These are phyloP conservation scores for Oreotrochilus melanogaster DNA, from an alignment of 2,113 vertebrate genomes.

Conservation along the genomic window DNA sequence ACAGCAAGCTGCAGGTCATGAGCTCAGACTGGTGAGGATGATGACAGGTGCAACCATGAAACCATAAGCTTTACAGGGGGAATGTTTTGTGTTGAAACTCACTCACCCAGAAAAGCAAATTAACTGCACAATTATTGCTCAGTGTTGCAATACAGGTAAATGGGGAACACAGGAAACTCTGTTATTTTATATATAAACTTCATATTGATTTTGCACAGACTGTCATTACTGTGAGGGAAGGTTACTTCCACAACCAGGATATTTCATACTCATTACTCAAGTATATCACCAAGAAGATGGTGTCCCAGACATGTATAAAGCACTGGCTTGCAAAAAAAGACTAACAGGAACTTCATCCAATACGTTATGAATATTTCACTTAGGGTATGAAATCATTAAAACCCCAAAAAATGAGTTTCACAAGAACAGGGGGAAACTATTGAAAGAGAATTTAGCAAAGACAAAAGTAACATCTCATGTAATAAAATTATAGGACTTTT, in stretches of 20 bases:
- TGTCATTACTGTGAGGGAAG: not conserved
- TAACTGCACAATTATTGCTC: not conserved
- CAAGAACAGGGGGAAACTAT: not conserved
- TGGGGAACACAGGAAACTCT: not conserved
- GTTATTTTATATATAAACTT: not conserved
- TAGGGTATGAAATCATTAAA: not conserved
- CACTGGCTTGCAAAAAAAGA: not conserved
- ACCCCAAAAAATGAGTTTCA: not conserved
- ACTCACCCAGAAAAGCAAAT: not conserved
- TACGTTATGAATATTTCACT: not conserved
- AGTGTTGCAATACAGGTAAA: not conserved
- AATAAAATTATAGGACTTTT: not conserved
- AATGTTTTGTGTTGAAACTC: not conserved
- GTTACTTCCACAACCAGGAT: not conserved
- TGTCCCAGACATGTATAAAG: not conserved
- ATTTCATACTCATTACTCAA: not conserved
- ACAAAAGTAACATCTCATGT: not conserved
- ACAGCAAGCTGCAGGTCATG: not conserved
- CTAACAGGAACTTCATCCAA: not conserved
- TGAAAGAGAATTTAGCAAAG: not conserved
- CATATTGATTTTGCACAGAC: not conserved
- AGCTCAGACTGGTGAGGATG: not conserved
- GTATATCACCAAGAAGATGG: not conserved
- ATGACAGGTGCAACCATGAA: not conserved
- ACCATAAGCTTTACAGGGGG: not conserved